Base-by-base conservation (phyloP, 64 coral and sea anemone genomes). In the Pocillopora damicornis region DNA sequence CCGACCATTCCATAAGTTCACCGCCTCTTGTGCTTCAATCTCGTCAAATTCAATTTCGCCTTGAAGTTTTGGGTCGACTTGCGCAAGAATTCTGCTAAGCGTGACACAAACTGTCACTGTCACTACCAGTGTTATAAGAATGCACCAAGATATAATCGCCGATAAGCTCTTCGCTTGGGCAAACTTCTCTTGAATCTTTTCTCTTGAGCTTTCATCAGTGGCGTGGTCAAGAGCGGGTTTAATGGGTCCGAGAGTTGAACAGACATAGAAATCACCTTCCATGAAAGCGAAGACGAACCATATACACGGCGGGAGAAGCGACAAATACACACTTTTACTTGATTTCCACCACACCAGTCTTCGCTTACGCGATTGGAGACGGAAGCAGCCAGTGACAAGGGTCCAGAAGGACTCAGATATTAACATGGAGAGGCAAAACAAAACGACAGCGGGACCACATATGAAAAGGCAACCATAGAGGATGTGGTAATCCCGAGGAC, bases 401-500 rank as follows among this genome's bases (percentile, higher is more conserved):
- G 86, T 81, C 94, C 94, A 95, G 25, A 95, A 92, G 35, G 87
- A 88, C 83, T 95, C 94, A 1, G 94, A 95, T 35, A 95, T 77
- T 14, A 89, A 76, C 87, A 95, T 78, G 0, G 94, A 92, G 38
- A 95, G 61, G 82, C 94, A 95, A 60, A 95, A 92, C 30, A 95
- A 23, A 17, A 92, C 74, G 20, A 90, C 87, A 30, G 84, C 91
- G 1, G 94, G 94, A 18, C 94, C 94, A 68, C 84, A 80, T 45
- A 95, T 89, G 61, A 95, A 92, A 17, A 95, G 60, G n/a, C 63
- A 73, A 9, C 90, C 90, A 65, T 95, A 95, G 0, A 86, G 34
- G 25, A 83, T 13, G 35, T 92, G 78, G 37, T 90, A 59, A 68
- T 92, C 57, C 10, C 75, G 63, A 51, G 94, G 94, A 58, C 94